Evolutionary conservation across 2,888 invertebrate genomes (phyloP), one percentile per base, ranked within the genome.

Genomic region (Prostheceraeus crozeri): DNA sequence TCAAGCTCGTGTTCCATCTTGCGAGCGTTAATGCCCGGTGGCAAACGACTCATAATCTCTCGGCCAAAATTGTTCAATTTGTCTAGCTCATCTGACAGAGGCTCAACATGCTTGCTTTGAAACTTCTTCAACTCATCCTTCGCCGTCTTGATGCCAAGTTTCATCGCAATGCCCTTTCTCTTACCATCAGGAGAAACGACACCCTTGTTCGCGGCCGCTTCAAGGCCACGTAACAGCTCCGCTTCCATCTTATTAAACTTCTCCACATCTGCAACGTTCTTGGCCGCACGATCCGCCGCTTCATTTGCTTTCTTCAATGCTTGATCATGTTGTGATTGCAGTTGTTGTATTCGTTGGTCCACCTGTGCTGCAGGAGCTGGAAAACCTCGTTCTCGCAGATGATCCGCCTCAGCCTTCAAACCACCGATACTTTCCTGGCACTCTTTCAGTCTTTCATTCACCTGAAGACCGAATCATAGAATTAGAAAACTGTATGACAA

Each of bases 1-100:
- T 57, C 57, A 21, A 57, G 16, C 27, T 57, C 57, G 10, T 57
- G 57, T 46, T 57, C 57, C 3, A 57, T 21, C 11, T 57, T 36
- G 10, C 40, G 36, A 16, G 25, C 36, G 3, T 28, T 28, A 2
- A 57, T 36, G 3, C 57, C 57, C 10, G 57, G 40, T 27, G 40
- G 23, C 8, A 57, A 40, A 3, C 45, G 28, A 40, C 57, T 35
- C n/a, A 36, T 27, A 19, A 40, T 19, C 3, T 57, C 27, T 16
- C 46, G 36, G n/a, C 57, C 57, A 23, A 46, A 11, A 28, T 52
- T 19, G 6, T 27, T 46, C 8, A 57, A 23, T 23, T 57, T 30
- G 21, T 57, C 57, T 3, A 57, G 21, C 19, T 46, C 23, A 16
- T 57, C 46, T 46, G 40, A 28, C 21, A 40, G 19, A n/a, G 57